Conservation (phyloP, 2,888 invertebrate species). For the Dasysyrphus tricinctus region DNA sequence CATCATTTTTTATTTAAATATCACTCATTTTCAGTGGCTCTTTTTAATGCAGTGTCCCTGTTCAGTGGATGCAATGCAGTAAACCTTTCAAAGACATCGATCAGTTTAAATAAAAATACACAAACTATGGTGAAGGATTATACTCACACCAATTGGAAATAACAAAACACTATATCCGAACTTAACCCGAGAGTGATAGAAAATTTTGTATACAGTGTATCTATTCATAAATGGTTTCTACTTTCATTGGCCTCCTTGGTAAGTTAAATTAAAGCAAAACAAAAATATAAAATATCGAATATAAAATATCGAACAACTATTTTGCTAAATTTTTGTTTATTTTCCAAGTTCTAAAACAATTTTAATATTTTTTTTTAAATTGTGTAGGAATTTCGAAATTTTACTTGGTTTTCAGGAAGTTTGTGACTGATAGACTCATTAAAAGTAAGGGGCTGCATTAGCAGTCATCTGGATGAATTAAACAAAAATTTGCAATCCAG, state of each 20-base stretch:
- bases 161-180: slow-evolving; percentile 13
- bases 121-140: slow-evolving; percentile 35
- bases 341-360: too few relatives aligned
- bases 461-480: too few relatives aligned
- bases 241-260: slow-evolving; percentile 84
- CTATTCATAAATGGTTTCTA: slow-evolving; percentile 83
- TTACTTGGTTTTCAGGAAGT: too few relatives aligned
- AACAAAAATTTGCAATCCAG: too few relatives aligned
- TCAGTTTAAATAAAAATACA: slow-evolving; percentile 17
- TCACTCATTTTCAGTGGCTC: slow-evolving; percentile 51
- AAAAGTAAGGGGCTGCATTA: too few relatives aligned
- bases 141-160: slow-evolving; percentile 38
- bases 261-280: slow-evolving; percentile 69
- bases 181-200: slow-evolving; percentile 60
- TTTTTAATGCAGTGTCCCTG: slow-evolving; percentile 34
- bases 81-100: slow-evolving; percentile 39
- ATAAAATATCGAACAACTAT: neutral
- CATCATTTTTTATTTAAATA: slow-evolving; percentile 13
- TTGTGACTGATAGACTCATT: too few relatives aligned
- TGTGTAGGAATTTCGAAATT: too few relatives aligned
- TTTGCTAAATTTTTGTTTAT: neutral
- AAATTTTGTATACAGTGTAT: slow-evolving; percentile 68
- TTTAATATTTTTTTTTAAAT: too few relatives aligned
- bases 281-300: neutral
- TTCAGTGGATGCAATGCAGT: slow-evolving; percentile 35